phyloP scores from a whole-genome alignment of 2,888 invertebrate species.

The Nasonia oneida region DNA sequence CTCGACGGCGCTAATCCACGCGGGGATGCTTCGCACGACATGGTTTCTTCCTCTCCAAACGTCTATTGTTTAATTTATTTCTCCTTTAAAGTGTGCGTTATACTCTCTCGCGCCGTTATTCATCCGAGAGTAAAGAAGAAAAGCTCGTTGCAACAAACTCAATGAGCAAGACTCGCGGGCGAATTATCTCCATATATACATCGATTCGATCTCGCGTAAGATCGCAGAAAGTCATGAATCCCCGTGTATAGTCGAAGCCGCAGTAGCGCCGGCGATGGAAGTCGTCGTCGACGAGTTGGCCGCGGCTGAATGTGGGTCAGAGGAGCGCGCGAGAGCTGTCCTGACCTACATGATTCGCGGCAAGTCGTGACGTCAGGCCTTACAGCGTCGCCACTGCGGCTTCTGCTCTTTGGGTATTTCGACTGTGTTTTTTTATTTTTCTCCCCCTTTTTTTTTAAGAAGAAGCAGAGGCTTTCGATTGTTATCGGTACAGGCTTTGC shows the following conservation, averaged over 20 bases:
- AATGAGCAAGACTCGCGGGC: too few species aligned
- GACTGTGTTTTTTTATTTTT: neutral
- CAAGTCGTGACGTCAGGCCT: slow-evolving; percentile 22
- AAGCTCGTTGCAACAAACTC: too few species aligned
- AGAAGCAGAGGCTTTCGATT: neutral
- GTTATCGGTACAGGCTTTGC: neutral
- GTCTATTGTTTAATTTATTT: neutral
- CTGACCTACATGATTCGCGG: slow-evolving; percentile 51
- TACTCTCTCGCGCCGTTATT: too few species aligned
- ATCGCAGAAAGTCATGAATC: neutral
- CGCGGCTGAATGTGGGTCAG: slow-evolving; percentile 44
- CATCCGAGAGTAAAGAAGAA: too few species aligned
- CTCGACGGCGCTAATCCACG: neutral
- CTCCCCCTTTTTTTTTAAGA: neutral
- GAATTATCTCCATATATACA: too few species aligned
- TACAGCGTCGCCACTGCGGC: neutral
- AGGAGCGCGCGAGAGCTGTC: slow-evolving; percentile 39
- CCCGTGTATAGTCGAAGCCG: neutral
- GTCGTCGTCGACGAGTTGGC: neutral
- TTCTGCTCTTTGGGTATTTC: neutral
- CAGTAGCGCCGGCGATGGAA: neutral
- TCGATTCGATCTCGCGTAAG: neutral
- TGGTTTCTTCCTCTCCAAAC: neutral
- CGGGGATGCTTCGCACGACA: neutral
- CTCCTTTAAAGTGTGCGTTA: too few species aligned